Percentiles rank a stretch among this genome's conserved stretches.
These are phyloP conservation scores for Nothoprocta perdicaria DNA, from an alignment of 2,113 vertebrate species.

Conservation along the genomic window DNA sequence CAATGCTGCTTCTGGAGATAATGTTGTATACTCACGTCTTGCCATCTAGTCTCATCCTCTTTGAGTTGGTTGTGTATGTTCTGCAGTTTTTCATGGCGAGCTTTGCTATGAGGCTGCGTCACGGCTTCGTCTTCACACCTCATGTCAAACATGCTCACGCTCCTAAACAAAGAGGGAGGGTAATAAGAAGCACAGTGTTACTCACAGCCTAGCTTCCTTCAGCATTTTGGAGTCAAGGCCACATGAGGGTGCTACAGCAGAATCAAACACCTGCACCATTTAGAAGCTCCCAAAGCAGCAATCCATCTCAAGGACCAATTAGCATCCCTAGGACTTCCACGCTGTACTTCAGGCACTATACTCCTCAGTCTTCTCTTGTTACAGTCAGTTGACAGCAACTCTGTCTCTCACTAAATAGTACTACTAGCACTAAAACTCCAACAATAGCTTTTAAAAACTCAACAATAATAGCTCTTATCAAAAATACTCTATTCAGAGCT, in stretches of 20 bases:
- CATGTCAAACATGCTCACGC: slow-evolving; percentile 96
- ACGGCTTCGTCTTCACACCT: slow-evolving; percentile 86
- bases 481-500: not conserved
- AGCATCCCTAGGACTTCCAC: not conserved
- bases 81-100: slow-evolving; percentile 92
- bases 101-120: slow-evolving; percentile 89
- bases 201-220: not conserved
- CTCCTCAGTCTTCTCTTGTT: slow-evolving; percentile 26
- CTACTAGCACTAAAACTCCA: not conserved
- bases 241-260: slow-evolving; percentile 63
- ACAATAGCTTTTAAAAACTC: not conserved
- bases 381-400: not conserved
- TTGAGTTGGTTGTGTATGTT: slow-evolving; percentile 88
- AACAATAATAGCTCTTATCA: not conserved
- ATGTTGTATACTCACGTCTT: slow-evolving; percentile 86
- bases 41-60: slow-evolving; percentile 96
- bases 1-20: not conserved
- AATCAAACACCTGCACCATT: not conserved
- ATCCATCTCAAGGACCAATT: not conserved
- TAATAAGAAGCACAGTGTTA: not conserved
- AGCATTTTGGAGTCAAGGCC: slow-evolving; percentile 10
- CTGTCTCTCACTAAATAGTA: not conserved
- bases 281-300: not conserved
- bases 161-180: slow-evolving; percentile 76
- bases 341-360: not conserved